A percentile compares a stretch with the other conserved stretches of the same genome.
Evolutionary conservation across 2,888 invertebrate species (phyloP).

Genomic region (Gortyna flavago): DNA sequence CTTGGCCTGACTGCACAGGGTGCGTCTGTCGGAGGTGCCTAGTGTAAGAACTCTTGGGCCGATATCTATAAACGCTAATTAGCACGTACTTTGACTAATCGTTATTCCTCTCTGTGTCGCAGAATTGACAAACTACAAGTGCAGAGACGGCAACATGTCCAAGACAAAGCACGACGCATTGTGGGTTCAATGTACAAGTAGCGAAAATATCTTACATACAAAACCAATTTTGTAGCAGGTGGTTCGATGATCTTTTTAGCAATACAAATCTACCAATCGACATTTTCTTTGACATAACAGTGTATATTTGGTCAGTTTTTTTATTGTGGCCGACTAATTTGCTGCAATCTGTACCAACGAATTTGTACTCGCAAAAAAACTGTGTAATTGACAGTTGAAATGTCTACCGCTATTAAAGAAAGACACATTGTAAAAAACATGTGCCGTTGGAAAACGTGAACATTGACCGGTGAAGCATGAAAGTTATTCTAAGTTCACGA

Average conservation of each 20-base stretch:
- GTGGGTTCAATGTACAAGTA: too few relatives aligned
- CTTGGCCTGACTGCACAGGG: not conserved
- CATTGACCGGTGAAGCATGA: constrained; percentile 43
- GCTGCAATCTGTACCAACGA: constrained; percentile 10
- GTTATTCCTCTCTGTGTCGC: not conserved
- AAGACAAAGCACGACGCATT: not conserved
- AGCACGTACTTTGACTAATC: not conserved
- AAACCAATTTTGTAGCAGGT: too few relatives aligned
- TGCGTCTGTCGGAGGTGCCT: not conserved
- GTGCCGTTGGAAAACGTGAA: constrained; percentile 43
- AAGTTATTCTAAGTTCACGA: constrained; percentile 61
- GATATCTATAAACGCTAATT: not conserved
- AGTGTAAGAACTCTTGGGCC: not conserved
- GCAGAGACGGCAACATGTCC: not conserved
- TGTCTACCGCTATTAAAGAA: not conserved
- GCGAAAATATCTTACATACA: too few relatives aligned
- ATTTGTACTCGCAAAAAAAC: constrained; percentile 2
- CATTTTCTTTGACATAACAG: not conserved
- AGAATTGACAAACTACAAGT: not conserved
- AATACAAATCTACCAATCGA: not conserved
- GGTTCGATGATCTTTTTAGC: too few relatives aligned
- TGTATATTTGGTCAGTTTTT: not conserved
- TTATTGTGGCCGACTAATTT: not conserved
- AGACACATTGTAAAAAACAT: constrained; percentile 28
- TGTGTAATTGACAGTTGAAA: constrained; percentile 29